Percentiles rank a stretch among this genome's conserved stretches.
These are phyloP conservation scores for Elegia similella DNA, from an alignment of 2,888 invertebrate genomes.

Conservation along the genomic window DNA sequence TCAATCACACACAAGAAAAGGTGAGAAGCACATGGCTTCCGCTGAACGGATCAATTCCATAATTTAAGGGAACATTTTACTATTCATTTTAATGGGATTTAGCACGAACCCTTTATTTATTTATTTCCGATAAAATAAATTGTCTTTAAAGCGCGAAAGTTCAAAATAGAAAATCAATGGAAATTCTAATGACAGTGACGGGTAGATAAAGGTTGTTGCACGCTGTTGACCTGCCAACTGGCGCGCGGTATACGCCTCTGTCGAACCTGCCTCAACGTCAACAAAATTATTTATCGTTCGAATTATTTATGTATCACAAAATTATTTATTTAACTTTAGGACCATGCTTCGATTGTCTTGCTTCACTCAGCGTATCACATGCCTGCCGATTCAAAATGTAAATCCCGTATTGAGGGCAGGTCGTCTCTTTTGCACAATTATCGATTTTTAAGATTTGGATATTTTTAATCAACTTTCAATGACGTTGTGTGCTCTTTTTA, in stretches of 20 bases:
- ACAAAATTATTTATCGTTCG: slow-evolving; percentile 55
- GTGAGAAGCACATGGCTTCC: too few species aligned
- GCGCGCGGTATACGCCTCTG: neutral
- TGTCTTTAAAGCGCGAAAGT: neutral
- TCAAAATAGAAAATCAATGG: too few species aligned
- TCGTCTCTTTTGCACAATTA: slow-evolving; percentile 19
- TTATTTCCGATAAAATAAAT: too few species aligned
- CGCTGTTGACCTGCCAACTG: neutral
- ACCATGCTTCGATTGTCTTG: slow-evolving; percentile 63
- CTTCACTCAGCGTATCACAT: slow-evolving; percentile 43
- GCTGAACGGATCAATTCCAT: too few species aligned
- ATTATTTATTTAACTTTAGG: slow-evolving; percentile 47
- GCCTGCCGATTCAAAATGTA: slow-evolving; percentile 18
- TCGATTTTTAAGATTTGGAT: neutral
- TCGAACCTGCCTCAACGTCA: slow-evolving; percentile 46
- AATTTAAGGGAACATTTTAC: too few species aligned
- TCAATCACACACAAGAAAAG: too few species aligned
- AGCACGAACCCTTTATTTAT: too few species aligned
- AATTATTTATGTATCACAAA: slow-evolving; percentile 64
- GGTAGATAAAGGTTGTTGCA: neutral
- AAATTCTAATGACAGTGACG: neutral
- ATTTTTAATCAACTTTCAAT: too few species aligned
- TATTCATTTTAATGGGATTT: too few species aligned
- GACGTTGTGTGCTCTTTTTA: too few species aligned
- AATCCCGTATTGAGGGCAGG: slow-evolving; percentile 27